Percentiles rank a stretch among this genome's conserved stretches.
Evolutionary conservation across 2,888 invertebrate genomes (phyloP).

Genomic region (Eilema caniola): DNA sequence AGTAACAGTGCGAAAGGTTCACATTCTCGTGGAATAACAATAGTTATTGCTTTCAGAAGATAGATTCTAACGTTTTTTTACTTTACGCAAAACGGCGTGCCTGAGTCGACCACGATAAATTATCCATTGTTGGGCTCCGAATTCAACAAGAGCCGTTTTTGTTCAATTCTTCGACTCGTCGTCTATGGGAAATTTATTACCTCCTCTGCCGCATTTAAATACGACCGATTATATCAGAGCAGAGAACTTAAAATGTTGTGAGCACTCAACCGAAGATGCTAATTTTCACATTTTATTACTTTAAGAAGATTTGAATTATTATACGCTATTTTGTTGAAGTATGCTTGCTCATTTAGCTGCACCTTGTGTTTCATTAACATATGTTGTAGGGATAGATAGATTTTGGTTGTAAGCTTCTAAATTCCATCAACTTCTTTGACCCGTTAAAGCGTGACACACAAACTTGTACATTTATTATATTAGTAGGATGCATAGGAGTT

Average conservation of each 20-base stretch:
- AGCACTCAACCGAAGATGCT: constrained; percentile 70
- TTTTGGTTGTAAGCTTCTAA: too few relatives aligned
- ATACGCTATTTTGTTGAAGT: constrained; percentile 41
- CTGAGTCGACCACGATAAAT: constrained; percentile 81
- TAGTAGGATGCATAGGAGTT: too few relatives aligned
- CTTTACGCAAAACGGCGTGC: constrained; percentile 67
- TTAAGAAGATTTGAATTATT: constrained; percentile 57
- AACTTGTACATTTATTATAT: too few relatives aligned
- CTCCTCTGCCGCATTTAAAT: constrained; percentile 81
- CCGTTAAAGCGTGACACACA: too few relatives aligned
- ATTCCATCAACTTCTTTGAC: too few relatives aligned
- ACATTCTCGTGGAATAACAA: constrained; percentile 40
- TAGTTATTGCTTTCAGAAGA: constrained; percentile 53
- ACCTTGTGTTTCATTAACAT: background rate
- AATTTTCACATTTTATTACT: constrained; percentile 69
- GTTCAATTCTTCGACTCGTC: constrained; percentile 85
- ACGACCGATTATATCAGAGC: constrained; percentile 78
- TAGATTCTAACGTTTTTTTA: constrained; percentile 69
- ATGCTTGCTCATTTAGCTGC: background rate
- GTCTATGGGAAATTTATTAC: constrained; percentile 85
- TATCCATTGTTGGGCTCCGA: constrained; percentile 81
- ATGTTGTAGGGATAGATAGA: too few relatives aligned
- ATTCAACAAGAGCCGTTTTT: constrained; percentile 84
- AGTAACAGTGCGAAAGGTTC: constrained; percentile 26
- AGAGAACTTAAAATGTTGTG: constrained; percentile 73